Evolutionary conservation across 2,113 vertebrate genomes (phyloP).

Genomic region (Axis porcinus): DNA sequence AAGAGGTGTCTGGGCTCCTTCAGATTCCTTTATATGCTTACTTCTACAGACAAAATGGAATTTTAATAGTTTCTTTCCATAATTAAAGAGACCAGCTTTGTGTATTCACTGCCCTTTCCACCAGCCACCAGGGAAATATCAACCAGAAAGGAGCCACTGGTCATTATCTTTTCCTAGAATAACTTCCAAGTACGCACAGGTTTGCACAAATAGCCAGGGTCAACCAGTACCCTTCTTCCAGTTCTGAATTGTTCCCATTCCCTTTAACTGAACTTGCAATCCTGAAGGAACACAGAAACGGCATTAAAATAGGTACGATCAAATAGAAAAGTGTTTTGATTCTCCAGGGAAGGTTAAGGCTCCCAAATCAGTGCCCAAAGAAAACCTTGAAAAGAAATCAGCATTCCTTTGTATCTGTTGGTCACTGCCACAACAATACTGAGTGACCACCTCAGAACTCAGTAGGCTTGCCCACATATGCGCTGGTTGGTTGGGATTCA

Average conservation of each 20-base stretch:
- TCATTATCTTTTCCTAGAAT: not conserved
- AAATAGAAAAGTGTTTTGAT: not conserved
- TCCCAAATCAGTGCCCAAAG: not conserved
- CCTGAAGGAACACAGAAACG: not conserved
- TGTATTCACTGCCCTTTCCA: constrained; percentile 17
- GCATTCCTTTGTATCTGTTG: not conserved
- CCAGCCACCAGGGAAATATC: not conserved
- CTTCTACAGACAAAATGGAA: constrained; percentile 58
- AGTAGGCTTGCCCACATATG: not conserved
- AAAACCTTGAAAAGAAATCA: not conserved
- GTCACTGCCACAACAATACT: not conserved
- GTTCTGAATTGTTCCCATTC: not conserved
- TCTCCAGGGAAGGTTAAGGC: not conserved
- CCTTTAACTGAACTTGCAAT: not conserved
- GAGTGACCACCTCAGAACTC: not conserved
- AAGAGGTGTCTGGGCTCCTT: constrained; percentile 72
- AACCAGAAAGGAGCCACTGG: not conserved
- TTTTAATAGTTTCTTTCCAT: constrained; percentile 51
- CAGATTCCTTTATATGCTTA: constrained; percentile 43
- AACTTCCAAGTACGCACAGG: not conserved
- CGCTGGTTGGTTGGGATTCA: not conserved
- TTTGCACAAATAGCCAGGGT: not conserved
- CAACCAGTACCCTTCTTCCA: not conserved
- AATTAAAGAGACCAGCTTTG: constrained; percentile 33
- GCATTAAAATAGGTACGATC: not conserved